Conservation (phyloP, 2,797 vertebrate species). For the Smutsia gigantea region DNA sequence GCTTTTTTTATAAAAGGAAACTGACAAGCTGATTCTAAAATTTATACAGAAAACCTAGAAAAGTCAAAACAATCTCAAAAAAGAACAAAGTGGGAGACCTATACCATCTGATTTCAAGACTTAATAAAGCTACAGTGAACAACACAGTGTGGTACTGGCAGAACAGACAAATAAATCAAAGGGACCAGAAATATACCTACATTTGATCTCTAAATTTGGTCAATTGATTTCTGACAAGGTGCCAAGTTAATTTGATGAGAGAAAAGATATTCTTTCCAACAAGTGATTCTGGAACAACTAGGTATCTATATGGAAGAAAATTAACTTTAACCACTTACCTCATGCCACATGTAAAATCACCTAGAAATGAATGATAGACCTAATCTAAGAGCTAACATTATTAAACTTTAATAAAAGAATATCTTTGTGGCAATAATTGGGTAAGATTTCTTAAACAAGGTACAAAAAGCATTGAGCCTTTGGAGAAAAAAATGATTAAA, state of each 20-base stretch:
- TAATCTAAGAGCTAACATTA: slow-evolving; percentile 1
- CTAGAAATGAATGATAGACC: not conserved
- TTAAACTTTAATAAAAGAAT: slow-evolving; percentile 39
- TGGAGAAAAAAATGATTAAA: slow-evolving; percentile 11
- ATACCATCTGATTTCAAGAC: slow-evolving; percentile 2
- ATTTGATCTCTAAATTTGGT: not conserved
- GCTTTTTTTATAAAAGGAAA: not conserved
- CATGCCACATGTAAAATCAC: slow-evolving; percentile 39
- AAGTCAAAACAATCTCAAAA: not conserved
- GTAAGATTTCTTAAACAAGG: not conserved
- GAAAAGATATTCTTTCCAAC: slow-evolving; percentile 16
- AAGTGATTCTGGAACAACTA: slow-evolving; percentile 2
- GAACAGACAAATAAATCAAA: not conserved
- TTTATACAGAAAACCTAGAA: slow-evolving; percentile 23
- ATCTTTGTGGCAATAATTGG: not conserved
- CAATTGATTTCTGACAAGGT: slow-evolving; percentile 13
- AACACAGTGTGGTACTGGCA: not conserved
- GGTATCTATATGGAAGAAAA: not conserved
- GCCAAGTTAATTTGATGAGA: not conserved
- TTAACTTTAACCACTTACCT: slow-evolving; percentile 26
- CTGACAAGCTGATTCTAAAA: not conserved
- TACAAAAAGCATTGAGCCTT: not conserved
- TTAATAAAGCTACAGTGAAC: not conserved
- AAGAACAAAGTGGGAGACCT: not conserved
- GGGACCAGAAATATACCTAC: not conserved